Conservation (phyloP, 2,888 invertebrate genomes). For the Amphipoea oculea region DNA sequence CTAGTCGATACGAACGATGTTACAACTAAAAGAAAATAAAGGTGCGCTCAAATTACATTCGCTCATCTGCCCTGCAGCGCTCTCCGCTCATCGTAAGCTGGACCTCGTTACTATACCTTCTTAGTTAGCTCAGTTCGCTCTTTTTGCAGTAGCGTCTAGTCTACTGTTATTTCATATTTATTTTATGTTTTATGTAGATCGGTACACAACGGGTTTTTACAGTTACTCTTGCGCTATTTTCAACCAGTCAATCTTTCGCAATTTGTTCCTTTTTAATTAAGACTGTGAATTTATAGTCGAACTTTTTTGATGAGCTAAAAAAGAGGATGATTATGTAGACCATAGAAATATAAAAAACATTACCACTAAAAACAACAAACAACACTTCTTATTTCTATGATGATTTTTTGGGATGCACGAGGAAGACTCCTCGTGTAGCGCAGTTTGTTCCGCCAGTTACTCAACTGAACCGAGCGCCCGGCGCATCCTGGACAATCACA, state of each 20-base stretch:
- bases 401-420: no score
- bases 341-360: no score
- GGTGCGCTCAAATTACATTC: conserved; percentile 25
- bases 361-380: no score
- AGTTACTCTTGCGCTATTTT: neutral
- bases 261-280: neutral
- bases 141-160: conserved; percentile 18
- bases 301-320: neutral
- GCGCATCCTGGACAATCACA: no score
- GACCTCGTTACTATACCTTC: conserved; percentile 6
- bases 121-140: conserved; percentile 4
- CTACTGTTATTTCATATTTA: conserved; percentile 4
- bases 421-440: no score
- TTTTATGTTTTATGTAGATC: neutral
- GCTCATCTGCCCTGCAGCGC: conserved; percentile 33
- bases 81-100: conserved; percentile 27
- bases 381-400: no score
- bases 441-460: no score
- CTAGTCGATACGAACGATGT: conserved; percentile 8
- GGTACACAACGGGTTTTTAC: neutral
- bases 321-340: neutral
- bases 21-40: conserved; percentile 36
- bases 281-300: neutral
- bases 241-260: neutral
- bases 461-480: no score